These are phyloP conservation scores for Taxidea taxus DNA, from an alignment of 2,113 vertebrate species.

Conservation along the genomic window DNA sequence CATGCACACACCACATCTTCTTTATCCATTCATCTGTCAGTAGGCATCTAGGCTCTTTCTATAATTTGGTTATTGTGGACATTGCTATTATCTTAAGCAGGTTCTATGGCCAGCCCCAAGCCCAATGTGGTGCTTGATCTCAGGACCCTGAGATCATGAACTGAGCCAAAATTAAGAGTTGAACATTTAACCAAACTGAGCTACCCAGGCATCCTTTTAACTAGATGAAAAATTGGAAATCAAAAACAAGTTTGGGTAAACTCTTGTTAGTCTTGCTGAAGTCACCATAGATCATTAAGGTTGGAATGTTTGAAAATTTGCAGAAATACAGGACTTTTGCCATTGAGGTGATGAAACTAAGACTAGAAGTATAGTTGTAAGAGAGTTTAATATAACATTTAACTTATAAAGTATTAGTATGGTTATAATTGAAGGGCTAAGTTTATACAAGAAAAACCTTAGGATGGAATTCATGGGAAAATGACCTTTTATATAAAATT, in stretches of 20 bases:
- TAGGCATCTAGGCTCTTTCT: not conserved
- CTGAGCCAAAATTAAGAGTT: not conserved
- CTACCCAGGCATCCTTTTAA: not conserved
- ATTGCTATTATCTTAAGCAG: not conserved
- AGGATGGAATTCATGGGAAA: not conserved
- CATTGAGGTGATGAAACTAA: not conserved
- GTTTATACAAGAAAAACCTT: not conserved
- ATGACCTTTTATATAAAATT: not conserved
- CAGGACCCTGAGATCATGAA: not conserved
- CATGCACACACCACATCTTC: too few species aligned
- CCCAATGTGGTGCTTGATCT: not conserved
- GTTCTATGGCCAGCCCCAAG: not conserved
- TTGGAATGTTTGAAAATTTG: not conserved
- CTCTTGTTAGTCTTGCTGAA: not conserved
- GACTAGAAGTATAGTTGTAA: not conserved
- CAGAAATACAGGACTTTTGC: not conserved
- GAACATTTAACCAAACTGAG: not conserved
- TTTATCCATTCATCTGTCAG: not conserved
- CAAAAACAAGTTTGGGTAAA: not conserved
- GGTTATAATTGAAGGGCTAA: not conserved
- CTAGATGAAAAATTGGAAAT: not conserved
- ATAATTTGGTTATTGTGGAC: not conserved
- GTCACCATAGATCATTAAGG: not conserved
- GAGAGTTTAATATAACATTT: not conserved
- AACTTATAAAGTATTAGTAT: not conserved